These are phyloP conservation scores for Lytechinus variegatus DNA, from an alignment of 35 echinoderm and acorn worm species.

Conservation along the genomic window DNA sequence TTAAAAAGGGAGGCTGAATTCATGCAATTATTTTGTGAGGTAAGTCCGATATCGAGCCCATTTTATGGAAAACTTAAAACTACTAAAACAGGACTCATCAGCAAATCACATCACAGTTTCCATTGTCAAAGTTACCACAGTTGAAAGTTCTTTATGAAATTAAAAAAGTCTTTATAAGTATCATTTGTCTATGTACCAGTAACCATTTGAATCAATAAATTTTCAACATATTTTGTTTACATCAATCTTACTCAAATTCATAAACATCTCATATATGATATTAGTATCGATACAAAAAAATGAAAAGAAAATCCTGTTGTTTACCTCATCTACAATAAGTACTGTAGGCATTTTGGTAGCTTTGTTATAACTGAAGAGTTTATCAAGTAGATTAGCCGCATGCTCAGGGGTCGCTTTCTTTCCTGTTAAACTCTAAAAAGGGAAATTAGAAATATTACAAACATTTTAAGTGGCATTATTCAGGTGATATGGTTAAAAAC, in stretches of 20 bases:
- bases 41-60: no score
- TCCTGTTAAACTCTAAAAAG: slow-evolving; percentile 73
- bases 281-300: background rate
- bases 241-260: background rate
- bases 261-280: background rate
- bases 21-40: no score
- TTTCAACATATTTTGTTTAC: no score
- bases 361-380: slow-evolving; percentile 70
- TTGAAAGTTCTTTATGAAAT: background rate
- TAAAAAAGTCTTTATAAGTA: no score
- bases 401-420: slow-evolving; percentile 97
- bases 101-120: no score
- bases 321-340: slow-evolving; percentile 95
- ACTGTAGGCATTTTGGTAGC: slow-evolving; percentile 64
- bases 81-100: no score
- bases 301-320: background rate
- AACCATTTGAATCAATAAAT: no score
- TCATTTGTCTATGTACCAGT: no score
- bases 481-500: background rate
- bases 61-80: no score
- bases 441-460: background rate
- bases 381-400: slow-evolving; percentile 77
- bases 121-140: background rate
- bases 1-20: background rate
- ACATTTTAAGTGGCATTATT: background rate